phyloP scores from a whole-genome alignment of 2,113 vertebrate genomes.

The Trogon surrucura region DNA sequence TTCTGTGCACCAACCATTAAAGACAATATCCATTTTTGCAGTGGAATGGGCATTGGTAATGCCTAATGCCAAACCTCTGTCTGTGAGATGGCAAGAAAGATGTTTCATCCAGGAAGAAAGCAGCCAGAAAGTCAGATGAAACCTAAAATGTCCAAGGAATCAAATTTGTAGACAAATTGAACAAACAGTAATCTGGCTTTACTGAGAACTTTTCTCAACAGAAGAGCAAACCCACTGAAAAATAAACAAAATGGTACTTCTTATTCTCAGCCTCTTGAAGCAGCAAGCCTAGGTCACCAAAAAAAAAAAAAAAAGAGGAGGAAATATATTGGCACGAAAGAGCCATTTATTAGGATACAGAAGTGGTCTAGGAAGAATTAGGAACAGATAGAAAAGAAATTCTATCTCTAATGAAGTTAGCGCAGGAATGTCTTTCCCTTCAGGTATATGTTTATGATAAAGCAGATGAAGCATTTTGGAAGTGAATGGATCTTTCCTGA shows the following conservation, averaged over 20 bases:
- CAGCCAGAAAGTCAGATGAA: not conserved
- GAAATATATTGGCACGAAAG: not conserved
- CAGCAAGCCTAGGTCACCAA: not conserved
- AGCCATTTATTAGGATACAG: not conserved
- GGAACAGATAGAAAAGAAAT: not conserved
- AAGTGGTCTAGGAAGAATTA: not conserved
- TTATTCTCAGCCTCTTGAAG: not conserved
- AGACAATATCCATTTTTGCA: not conserved
- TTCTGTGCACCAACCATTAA: not conserved
- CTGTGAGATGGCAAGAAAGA: not conserved
- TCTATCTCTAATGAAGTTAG: not conserved
- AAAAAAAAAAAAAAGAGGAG: not conserved
- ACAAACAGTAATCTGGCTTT: not conserved
- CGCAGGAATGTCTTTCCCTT: not conserved
- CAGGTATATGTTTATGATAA: not conserved
- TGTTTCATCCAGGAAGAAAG: not conserved
- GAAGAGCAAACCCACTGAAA: not conserved
- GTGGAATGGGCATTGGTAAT: not conserved
- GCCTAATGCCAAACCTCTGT: not conserved
- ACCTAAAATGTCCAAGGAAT: not conserved
- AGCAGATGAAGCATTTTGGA: accelerated
- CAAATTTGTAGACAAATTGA: not conserved
- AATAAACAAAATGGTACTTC: not conserved
- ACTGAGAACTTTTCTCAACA: not conserved
- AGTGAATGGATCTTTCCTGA: not conserved